Evolutionary conservation across 64 coral and sea anemone genomes (phyloP).

Genomic region (Dendronephthya gigantea): DNA sequence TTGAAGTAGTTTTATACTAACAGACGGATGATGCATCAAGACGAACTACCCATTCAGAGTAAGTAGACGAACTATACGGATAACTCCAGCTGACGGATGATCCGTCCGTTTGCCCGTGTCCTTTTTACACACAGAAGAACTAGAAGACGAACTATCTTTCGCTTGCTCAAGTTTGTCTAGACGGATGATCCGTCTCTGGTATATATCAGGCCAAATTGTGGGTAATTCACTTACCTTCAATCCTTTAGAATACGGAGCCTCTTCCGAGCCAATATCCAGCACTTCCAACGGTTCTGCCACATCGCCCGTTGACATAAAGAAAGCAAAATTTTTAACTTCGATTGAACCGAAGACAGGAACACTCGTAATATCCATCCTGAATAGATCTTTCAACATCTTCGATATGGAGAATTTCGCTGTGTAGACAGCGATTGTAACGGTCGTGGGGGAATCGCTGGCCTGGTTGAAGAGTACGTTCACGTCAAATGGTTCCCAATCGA

Average conservation of each 20-base stretch:
- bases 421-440: not conserved
- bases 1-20: too few relatives aligned
- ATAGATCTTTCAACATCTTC: not conserved
- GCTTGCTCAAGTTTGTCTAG: too few relatives aligned
- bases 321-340: not conserved
- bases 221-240: not conserved
- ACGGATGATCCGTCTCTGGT: too few relatives aligned
- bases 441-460: not conserved
- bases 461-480: not conserved
- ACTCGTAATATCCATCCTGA: not conserved
- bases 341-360: not conserved
- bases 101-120: too few relatives aligned
- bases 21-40: too few relatives aligned
- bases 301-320: not conserved
- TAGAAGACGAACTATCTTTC: too few relatives aligned
- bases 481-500: not conserved
- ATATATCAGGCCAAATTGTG: too few relatives aligned
- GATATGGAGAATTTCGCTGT: not conserved
- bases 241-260: not conserved
- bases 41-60: too few relatives aligned
- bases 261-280: not conserved
- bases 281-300: not conserved
- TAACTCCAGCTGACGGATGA: too few relatives aligned
- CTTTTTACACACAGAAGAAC: too few relatives aligned
- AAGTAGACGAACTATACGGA: too few relatives aligned